Evolutionary conservation across 2,797 vertebrate genomes (phyloP), one percentile per base, ranked within the genome.

Genomic region (Urophycis tenuis): DNA sequence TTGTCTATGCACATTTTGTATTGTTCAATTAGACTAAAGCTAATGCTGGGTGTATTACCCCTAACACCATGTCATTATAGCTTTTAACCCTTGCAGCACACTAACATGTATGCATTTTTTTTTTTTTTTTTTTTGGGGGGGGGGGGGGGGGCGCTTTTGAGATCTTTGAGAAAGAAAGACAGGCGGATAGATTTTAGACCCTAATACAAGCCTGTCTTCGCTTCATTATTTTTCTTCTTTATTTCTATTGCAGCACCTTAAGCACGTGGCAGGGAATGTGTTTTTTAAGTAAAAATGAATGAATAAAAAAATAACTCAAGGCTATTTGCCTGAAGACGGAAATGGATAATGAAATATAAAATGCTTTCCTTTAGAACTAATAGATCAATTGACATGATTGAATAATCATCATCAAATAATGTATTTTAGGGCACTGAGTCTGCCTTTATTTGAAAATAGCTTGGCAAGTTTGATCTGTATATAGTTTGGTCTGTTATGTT

Each of bases 401-500:
- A 71, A 3, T 31, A 77, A 72, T 78, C 25, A 32, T 78, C 72
- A 29, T 8, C 33, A 53, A 77, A 74, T 77, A 17, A 15, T 74
- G 60, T 72, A 32, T 80, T 77, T 32, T 45, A 14, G 72, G 17
- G 32, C 79, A 74, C 72, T 35, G 60, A 81, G 3, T 79, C 75
- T 64, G 45, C 53, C 53, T 70, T 15, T 81, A 72, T 81, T 80
- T 71, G 33, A 41, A 73, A 79, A 69, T 19, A 15, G 69, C 34
- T 78, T 32, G 7, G 77, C 33, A 73, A 31, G 77, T 82, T 85
- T 84, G 77, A 82, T 83, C 75, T 87, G 84, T 87, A 86, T 83
- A 85, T 85, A 85, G 77, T 82, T 81, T 82, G 78, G n/a, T 71
- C 74, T 76, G 71, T 80, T 79, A 70, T 32, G 67, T 32, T 2